Evolutionary conservation across 2,888 invertebrate species (phyloP).

Genomic region (Aquatica leii): DNA sequence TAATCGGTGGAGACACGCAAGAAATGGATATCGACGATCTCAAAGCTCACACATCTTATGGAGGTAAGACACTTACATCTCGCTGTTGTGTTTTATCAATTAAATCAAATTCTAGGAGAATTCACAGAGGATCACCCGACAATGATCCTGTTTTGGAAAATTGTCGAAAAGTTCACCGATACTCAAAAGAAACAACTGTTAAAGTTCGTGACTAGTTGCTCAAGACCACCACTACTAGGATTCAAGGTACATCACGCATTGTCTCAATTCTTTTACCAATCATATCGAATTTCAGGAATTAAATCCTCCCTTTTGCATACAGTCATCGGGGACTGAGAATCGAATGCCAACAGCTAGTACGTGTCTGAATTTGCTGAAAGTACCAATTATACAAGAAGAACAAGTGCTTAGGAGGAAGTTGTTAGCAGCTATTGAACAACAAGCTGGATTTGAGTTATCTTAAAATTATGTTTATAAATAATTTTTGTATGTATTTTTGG

Average conservation of each 20-base stretch:
- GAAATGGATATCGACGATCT: constrained; percentile 94
- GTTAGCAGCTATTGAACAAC: constrained; percentile 92
- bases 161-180: constrained; percentile 83
- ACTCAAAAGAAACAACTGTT: constrained; percentile 85
- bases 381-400: constrained; percentile 88
- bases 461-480: too few species aligned
- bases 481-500: background rate
- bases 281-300: constrained; percentile 74
- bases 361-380: constrained; percentile 96
- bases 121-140: constrained; percentile 85
- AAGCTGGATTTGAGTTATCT: constrained; percentile 95
- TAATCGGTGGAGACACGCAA: constrained; percentile 95
- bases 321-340: constrained; percentile 88
- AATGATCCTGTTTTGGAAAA: constrained; percentile 89
- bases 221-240: constrained; percentile 93
- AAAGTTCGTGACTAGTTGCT: constrained; percentile 98
- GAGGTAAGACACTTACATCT: too few species aligned
- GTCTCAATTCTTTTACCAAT: background rate
- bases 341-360: constrained; percentile 97
- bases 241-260: constrained; percentile 88
- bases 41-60: constrained; percentile 86
- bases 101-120: constrained; percentile 70
- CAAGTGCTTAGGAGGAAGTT: constrained; percentile 82
- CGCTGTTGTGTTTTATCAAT: constrained; percentile 11
- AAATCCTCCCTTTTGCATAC: constrained; percentile 96